Evolutionary conservation across 1,140 invertebrate genomes (phyloP).

Genomic region (Megalonaias nervosa): DNA sequence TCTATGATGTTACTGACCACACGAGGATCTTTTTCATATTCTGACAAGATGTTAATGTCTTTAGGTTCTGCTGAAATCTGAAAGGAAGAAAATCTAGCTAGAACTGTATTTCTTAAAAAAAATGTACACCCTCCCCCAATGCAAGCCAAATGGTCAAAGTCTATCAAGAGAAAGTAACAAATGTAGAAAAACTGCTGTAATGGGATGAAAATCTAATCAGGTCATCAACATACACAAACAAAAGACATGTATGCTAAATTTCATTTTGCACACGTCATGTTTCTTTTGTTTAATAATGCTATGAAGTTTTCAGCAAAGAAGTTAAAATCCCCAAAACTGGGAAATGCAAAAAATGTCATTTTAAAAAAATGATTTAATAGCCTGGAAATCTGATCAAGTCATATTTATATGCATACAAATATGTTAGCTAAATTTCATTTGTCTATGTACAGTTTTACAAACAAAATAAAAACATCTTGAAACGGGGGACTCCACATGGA

Average conservation of each 20-base stretch:
- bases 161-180: neutral
- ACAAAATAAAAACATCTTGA: too few species aligned
- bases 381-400: too few species aligned
- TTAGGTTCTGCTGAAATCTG: constrained; percentile 76
- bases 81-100: constrained; percentile 1
- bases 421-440: too few species aligned
- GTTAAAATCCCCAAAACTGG: too few species aligned
- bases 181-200: too few species aligned
- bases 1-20: constrained; percentile 80
- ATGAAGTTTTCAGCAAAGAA: too few species aligned
- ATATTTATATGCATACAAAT: too few species aligned
- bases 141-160: neutral
- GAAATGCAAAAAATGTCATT: too few species aligned
- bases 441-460: too few species aligned
- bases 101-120: neutral
- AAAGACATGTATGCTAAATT: neutral
- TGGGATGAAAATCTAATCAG: too few species aligned
- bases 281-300: neutral
- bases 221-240: neutral
- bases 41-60: constrained; percentile 77
- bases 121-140: neutral
- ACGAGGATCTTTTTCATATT: constrained; percentile 76
- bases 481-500: too few species aligned
- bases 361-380: too few species aligned
- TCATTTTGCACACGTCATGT: neutral